These are phyloP conservation scores for Cyclargus thomasi DNA, from an alignment of 1,140 invertebrate genomes.

Conservation along the genomic window DNA sequence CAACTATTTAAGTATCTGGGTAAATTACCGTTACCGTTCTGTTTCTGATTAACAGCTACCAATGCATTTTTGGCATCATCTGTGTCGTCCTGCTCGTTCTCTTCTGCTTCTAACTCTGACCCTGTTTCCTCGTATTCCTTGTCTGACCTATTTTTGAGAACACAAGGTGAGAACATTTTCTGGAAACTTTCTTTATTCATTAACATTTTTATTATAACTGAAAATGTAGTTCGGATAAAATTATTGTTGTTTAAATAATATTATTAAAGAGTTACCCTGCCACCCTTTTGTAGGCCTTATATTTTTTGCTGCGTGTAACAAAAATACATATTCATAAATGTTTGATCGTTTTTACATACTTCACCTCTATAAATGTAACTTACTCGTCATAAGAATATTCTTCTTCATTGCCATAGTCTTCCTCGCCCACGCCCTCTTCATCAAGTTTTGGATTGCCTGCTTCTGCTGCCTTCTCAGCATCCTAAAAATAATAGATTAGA, in stretches of 20 bases:
- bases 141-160: conserved; percentile 73
- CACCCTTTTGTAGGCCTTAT: conserved; percentile 55
- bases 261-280: conserved; percentile 44
- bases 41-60: conserved; percentile 46
- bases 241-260: neutral
- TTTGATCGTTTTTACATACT: neutral
- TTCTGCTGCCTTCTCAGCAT: conserved; percentile 56
- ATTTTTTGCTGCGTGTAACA: conserved; percentile 50
- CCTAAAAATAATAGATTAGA: conserved; percentile 29
- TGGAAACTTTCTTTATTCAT: neutral
- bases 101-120: conserved; percentile 82
- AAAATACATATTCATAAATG: neutral
- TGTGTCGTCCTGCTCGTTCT: conserved; percentile 79
- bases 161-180: no score
- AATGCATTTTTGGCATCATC: conserved; percentile 78
- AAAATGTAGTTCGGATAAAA: neutral
- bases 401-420: conserved; percentile 81
- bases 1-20: neutral
- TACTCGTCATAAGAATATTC: conserved; percentile 80
- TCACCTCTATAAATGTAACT: conserved; percentile 21
- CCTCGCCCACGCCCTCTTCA: conserved; percentile 77
- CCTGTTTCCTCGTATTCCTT: conserved; percentile 82
- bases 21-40: conserved; percentile 49
- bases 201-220: neutral
- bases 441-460: conserved; percentile 62